Evolutionary conservation across 2,888 invertebrate species (phyloP).

Genomic region (Schrankia costaestrigalis): DNA sequence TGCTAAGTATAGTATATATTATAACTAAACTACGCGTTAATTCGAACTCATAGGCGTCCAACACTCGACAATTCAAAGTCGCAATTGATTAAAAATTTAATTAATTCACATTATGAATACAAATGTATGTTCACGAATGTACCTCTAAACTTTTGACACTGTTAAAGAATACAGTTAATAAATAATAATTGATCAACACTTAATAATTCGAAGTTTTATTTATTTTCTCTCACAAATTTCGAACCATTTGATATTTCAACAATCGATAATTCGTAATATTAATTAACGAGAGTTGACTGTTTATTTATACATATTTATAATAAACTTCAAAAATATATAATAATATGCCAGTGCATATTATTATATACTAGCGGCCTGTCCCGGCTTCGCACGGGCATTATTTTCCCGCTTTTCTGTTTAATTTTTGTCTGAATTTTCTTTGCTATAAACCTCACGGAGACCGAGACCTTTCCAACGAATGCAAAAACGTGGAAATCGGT

Average conservation of each 20-base stretch:
- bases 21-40: conserved; percentile 20
- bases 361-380: no score
- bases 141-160: conserved; percentile 9
- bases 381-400: no score
- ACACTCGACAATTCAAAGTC: conserved; percentile 21
- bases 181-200: conserved; percentile 9
- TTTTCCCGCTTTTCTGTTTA: no score
- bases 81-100: conserved; percentile 16
- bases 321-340: no score
- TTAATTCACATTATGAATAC: conserved; percentile 6
- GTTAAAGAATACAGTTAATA: conserved; percentile 9
- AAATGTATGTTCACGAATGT: conserved; percentile 7
- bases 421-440: no score
- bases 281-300: conserved; percentile 6
- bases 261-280: conserved; percentile 6
- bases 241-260: conserved; percentile 13
- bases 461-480: no score
- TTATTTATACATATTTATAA: no score
- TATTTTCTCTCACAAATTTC: conserved; percentile 14
- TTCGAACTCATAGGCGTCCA: conserved; percentile 16
- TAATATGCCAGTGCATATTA: no score
- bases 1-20: no score
- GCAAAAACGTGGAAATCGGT: no score
- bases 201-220: conserved; percentile 8
- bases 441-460: no score